Evolutionary conservation across 2,113 vertebrate species (phyloP).

Genomic region (Oreocharis arfaki): DNA sequence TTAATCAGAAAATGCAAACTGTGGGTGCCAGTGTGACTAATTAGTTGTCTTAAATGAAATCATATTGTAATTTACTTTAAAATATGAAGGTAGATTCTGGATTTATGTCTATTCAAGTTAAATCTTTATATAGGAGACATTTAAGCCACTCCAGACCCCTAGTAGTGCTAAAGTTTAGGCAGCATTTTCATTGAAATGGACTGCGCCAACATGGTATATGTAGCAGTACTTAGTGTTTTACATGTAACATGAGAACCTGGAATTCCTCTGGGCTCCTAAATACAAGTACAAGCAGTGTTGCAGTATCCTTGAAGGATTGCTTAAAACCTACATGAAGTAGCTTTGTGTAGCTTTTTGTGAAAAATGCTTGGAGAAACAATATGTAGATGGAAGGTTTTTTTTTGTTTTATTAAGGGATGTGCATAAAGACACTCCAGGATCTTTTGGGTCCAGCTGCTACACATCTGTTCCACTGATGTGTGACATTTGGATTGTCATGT

Average conservation of each 20-base stretch:
- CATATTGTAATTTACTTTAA: not conserved
- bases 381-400: rapidly evolving
- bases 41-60: not conserved
- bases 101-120: not conserved
- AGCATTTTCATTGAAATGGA: not conserved
- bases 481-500: not conserved
- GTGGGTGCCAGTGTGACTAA: not conserved
- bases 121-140: not conserved
- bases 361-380: not conserved
- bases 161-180: not conserved
- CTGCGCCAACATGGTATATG: not conserved
- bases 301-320: not conserved
- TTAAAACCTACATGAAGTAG: not conserved
- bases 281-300: not conserved
- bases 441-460: not conserved
- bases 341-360: not conserved
- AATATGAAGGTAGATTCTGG: not conserved
- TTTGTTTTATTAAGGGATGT: not conserved
- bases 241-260: rapidly evolving
- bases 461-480: not conserved
- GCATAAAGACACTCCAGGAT: not conserved
- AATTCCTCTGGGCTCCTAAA: not conserved
- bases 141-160: not conserved
- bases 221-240: not conserved
- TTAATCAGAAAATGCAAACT: not conserved